Evolutionary conservation across 2,888 invertebrate genomes (phyloP).

Genomic region (Lycia hirtaria): DNA sequence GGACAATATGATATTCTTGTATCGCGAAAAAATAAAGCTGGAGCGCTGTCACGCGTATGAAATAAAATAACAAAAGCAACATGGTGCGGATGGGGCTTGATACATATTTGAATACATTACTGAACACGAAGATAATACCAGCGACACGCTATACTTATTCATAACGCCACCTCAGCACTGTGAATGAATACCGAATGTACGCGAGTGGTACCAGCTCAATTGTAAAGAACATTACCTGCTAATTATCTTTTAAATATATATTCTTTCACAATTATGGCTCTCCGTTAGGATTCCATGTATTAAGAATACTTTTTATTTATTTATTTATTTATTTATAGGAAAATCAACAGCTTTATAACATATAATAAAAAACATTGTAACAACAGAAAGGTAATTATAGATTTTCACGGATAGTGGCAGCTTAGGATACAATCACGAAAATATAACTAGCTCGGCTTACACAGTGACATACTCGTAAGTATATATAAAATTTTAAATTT

Average conservation of each 20-base stretch:
- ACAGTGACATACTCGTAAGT: too few relatives aligned
- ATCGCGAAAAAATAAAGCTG: constrained; percentile 75
- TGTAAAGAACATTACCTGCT: constrained; percentile 25
- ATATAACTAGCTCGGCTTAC: too few relatives aligned
- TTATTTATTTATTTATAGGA: too few relatives aligned
- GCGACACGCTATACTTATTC: constrained; percentile 79
- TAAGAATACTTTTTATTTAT: constrained; percentile 44
- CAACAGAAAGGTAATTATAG: too few relatives aligned
- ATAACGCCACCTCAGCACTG: constrained; percentile 72
- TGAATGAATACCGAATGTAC: constrained; percentile 71
- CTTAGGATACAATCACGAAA: too few relatives aligned
- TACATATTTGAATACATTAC: constrained; percentile 86
- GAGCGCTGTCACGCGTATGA: constrained; percentile 77
- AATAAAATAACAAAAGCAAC: constrained; percentile 83
- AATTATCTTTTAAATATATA: constrained; percentile 32
- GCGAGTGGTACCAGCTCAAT: constrained; percentile 35
- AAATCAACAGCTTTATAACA: too few relatives aligned
- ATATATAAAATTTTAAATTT: too few relatives aligned
- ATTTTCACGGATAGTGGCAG: too few relatives aligned
- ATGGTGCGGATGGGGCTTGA: constrained; percentile 80
- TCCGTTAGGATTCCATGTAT: too few relatives aligned
- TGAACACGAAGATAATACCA: constrained; percentile 79
- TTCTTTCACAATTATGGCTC: too few relatives aligned
- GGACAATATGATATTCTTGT: constrained; percentile 65
- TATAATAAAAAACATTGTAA: too few relatives aligned